Percentiles rank a stretch among this genome's conserved stretches.
Conservation (phyloP, 2,888 invertebrate genomes). For the Saturnia japonica region DNA sequence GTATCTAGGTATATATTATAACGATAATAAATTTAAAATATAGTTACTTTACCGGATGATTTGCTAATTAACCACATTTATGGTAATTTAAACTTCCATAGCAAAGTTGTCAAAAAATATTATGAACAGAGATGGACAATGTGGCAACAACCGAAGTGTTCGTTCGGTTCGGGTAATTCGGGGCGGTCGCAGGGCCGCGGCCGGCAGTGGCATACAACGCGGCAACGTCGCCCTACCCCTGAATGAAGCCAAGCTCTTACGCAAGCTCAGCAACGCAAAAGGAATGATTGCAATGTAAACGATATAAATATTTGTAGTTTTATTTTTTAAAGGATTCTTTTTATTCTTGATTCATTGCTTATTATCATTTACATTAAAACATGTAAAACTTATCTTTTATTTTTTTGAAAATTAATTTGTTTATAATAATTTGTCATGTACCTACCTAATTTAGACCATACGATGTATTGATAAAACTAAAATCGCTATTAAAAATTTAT, state of each 20-base stretch:
- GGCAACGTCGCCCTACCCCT: conserved; percentile 26
- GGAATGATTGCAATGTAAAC: conserved; percentile 8
- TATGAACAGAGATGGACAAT: conserved; percentile 5
- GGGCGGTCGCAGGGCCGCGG: too few species aligned
- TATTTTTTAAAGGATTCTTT: background rate
- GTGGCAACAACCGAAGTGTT: conserved; percentile 22
- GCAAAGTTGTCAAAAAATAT: conserved; percentile 23
- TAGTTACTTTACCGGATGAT: conserved; percentile 3
- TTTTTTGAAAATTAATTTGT: background rate
- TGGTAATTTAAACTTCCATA: background rate
- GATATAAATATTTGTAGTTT: background rate
- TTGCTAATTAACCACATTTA: background rate
- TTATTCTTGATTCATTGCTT: background rate
- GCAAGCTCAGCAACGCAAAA: background rate
- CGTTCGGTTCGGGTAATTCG: background rate
- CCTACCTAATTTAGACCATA: background rate
- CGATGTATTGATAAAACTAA: background rate
- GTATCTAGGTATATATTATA: background rate
- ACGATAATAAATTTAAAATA: too few species aligned
- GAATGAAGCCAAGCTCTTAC: background rate
- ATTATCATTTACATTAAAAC: background rate
- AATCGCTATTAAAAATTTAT: background rate
- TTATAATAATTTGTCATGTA: background rate
- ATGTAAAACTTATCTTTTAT: background rate
- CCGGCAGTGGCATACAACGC: conserved; percentile 20